Percentiles rank a stretch among this genome's conserved stretches.
Evolutionary conservation across 2,113 vertebrate genomes (phyloP).

Genomic region (Romanogobio albipinnatus): DNA sequence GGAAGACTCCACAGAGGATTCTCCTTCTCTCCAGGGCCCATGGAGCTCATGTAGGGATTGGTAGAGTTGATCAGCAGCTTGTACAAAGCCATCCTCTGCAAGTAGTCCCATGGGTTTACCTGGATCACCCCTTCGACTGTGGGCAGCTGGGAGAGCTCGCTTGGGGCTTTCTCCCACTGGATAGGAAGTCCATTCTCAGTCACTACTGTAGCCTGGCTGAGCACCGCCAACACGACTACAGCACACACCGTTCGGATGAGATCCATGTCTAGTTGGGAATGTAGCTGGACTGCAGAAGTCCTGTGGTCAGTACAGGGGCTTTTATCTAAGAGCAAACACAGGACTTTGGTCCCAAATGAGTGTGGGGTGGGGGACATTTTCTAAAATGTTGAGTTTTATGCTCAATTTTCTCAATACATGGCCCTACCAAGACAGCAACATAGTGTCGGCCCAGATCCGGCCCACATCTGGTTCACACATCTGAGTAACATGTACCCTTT

Average conservation of each 20-base stretch:
- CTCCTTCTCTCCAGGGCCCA: constrained; percentile 69
- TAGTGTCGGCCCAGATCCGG: no score
- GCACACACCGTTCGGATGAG: background rate
- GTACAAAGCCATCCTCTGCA: constrained; percentile 80
- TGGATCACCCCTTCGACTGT: constrained; percentile 59
- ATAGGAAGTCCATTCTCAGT: constrained; percentile 69
- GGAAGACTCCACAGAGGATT: constrained; percentile 85
- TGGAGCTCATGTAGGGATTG: constrained; percentile 73
- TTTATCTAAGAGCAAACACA: background rate
- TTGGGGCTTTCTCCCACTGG: constrained; percentile 73
- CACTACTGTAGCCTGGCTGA: constrained; percentile 56
- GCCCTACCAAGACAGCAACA: no score
- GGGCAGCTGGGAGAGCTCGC: constrained; percentile 66
- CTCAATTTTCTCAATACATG: background rate
- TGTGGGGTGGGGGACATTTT: background rate
- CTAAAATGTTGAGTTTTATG: background rate
- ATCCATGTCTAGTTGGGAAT: constrained; percentile 12
- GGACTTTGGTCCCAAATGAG: constrained; percentile 1
- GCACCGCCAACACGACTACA: background rate
- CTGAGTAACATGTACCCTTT: background rate
- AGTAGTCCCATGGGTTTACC: constrained; percentile 80
- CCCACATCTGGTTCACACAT: no score
- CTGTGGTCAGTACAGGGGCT: background rate
- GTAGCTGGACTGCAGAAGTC: background rate
- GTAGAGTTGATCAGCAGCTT: constrained; percentile 77